Evolutionary conservation across 92 coral and sea anemone species (phyloP).

Genomic region (Bergia puertoricense): DNA sequence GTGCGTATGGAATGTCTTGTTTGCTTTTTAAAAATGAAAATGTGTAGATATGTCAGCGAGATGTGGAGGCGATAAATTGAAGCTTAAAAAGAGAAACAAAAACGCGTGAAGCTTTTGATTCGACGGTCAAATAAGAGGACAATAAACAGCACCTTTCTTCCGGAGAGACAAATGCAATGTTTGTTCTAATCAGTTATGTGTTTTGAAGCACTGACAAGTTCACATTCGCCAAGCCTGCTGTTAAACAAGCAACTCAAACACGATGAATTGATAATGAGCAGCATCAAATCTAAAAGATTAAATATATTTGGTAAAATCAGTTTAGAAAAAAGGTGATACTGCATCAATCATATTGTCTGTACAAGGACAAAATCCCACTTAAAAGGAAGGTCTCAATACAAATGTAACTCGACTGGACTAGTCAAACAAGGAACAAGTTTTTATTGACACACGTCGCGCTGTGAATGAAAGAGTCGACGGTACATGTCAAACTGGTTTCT

Average conservation of each 20-base stretch:
- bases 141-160: background rate
- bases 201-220: background rate
- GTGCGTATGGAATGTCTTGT: background rate
- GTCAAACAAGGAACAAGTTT: slow-evolving; percentile 11
- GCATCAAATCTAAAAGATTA: background rate
- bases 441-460: background rate
- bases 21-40: background rate
- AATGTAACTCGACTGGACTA: background rate
- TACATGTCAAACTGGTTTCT: slow-evolving; percentile 22
- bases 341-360: background rate
- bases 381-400: background rate
- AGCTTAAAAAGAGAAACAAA: background rate
- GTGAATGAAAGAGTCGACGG: background rate
- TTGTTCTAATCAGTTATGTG: background rate
- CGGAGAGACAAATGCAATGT: background rate
- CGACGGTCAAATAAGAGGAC: background rate
- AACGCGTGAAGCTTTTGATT: background rate
- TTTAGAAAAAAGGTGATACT: background rate
- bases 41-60: background rate
- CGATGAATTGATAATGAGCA: background rate
- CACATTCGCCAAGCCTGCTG: background rate
- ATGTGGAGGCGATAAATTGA: background rate
- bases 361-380: slow-evolving; percentile 7
- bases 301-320: slow-evolving; percentile 15
- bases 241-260: slow-evolving; percentile 23